Base-by-base conservation (phyloP, 2,113 vertebrate species). In the Pteruthius melanotis region DNA sequence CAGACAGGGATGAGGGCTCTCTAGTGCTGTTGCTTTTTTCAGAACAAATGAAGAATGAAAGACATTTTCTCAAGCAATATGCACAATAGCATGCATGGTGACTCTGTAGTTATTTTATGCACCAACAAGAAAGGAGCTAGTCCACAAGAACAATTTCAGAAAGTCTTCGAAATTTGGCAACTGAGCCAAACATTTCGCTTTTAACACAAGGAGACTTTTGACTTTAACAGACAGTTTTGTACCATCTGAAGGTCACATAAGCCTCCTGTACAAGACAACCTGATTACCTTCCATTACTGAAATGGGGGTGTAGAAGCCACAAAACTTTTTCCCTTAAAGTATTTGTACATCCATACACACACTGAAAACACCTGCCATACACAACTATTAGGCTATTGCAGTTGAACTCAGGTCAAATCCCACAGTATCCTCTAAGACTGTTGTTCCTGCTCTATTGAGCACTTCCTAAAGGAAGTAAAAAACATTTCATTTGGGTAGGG, bases 21-120 rank as follows among this genome's bases (percentile, higher is more conserved):
- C 60, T 44, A 37, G 49, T 59, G 52, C 40, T 71, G 45, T 21
- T 63, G 83, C 24, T 85, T 94, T 93, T 94, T 76, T 79, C 63
- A 83, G 47, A 94, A 87, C 42, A 45, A 95, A 95, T 77, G 80
- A 90, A 97, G 71, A 95, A 91, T 66, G 78, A 93, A 91, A 90
- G 42, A 61, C 24, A 52, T 86, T 86, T 95, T 88, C 70, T 89
- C 75, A 82, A 94, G 87, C 21, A 87, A 64, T 40, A 71, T 8
- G 33, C 35, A 87, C 83, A 91, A 86, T 53, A 77, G 22, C 47
- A 65, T 89, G 63, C 81, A 26, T 59, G n/a, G 35, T 72, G 56
- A 85, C 50, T 87, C 47, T 89, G 66, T 86, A 80, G 66, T 74
- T 95, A 85, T 77, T 94, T 91, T 81, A 70, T 49, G 35, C 20